Percentiles rank a stretch among this genome's conserved stretches.
phyloP scores from a whole-genome alignment of 1,140 invertebrate species.

The Tetragnatha versicolor region DNA sequence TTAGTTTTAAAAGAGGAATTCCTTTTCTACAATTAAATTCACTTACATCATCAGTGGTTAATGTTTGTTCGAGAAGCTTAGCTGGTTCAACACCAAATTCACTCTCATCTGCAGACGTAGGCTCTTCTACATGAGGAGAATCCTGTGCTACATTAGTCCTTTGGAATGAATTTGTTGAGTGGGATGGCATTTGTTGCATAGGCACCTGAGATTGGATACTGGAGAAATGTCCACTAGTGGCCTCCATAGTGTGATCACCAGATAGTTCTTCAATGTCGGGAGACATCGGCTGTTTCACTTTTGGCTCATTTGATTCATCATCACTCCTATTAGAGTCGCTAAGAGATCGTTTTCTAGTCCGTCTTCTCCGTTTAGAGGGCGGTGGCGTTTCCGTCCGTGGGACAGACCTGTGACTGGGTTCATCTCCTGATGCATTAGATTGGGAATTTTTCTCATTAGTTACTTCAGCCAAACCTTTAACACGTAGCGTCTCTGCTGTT shows the following conservation, averaged over 20 bases:
- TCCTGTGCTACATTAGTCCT: constrained; percentile 36
- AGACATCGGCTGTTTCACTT: constrained; percentile 53
- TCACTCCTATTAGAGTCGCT: constrained; percentile 54
- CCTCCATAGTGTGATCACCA: constrained; percentile 29
- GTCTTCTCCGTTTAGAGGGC: constrained; percentile 25
- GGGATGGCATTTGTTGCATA: constrained; percentile 31
- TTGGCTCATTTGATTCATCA: constrained; percentile 43
- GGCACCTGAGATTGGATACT: constrained; percentile 53
- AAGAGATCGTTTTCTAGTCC: constrained; percentile 38
- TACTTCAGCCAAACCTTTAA: constrained; percentile 84
- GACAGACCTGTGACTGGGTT: constrained; percentile 11
- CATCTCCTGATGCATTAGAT: neutral
- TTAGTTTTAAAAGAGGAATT: too few species aligned
- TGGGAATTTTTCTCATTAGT: constrained; percentile 37
- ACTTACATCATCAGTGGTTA: constrained; percentile 57
- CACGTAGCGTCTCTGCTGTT: constrained; percentile 82
- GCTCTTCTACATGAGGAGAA: constrained; percentile 46
- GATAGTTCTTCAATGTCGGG: constrained; percentile 53
- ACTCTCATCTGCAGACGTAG: constrained; percentile 35
- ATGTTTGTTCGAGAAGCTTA: constrained; percentile 55
- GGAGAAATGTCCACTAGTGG: constrained; percentile 26
- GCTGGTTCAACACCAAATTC: constrained; percentile 54
- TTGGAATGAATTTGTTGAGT: constrained; percentile 33
- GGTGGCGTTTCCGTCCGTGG: constrained; percentile 42
- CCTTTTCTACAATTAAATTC: neutral